These are phyloP conservation scores for Melikaiella ostensackeni DNA, from an alignment of 2,888 invertebrate genomes.

Conservation along the genomic window DNA sequence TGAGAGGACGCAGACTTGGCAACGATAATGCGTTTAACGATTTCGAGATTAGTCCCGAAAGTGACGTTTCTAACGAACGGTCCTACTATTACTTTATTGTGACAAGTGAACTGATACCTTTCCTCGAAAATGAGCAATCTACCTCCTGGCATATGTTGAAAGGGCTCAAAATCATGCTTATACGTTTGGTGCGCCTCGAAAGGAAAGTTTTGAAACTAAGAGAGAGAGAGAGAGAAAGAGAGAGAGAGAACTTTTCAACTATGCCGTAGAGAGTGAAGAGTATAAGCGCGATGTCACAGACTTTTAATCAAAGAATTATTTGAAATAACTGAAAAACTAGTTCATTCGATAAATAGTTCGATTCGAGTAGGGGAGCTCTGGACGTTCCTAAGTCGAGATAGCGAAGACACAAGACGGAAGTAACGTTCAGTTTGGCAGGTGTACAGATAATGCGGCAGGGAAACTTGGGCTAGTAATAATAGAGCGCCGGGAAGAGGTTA, in stretches of 20 bases:
- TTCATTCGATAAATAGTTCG: too few species aligned
- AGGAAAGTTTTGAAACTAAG: not conserved
- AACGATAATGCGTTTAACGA: conserved; percentile 20
- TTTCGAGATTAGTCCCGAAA: conserved; percentile 10
- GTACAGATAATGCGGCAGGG: conserved; percentile 56
- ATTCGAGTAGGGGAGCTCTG: not conserved
- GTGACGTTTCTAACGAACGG: not conserved
- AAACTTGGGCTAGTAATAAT: conserved; percentile 56
- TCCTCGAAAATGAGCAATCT: not conserved
- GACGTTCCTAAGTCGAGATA: conserved; percentile 28
- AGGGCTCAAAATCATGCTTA: not conserved
- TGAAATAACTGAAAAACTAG: too few species aligned
- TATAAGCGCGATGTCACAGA: too few species aligned
- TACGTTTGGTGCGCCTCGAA: too few species aligned
- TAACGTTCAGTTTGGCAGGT: conserved; percentile 62
- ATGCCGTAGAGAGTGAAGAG: too few species aligned
- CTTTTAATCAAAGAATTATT: too few species aligned
- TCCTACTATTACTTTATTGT: not conserved
- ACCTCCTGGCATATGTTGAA: not conserved
- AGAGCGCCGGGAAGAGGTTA: conserved; percentile 51
- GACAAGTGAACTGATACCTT: not conserved
- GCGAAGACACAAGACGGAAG: conserved; percentile 55
- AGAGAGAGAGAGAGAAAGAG: too few species aligned
- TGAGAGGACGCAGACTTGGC: conserved; percentile 38
- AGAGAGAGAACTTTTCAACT: too few species aligned